phyloP scores from a whole-genome alignment of 2,113 vertebrate genomes.

The Prionailurus viverrinus region DNA sequence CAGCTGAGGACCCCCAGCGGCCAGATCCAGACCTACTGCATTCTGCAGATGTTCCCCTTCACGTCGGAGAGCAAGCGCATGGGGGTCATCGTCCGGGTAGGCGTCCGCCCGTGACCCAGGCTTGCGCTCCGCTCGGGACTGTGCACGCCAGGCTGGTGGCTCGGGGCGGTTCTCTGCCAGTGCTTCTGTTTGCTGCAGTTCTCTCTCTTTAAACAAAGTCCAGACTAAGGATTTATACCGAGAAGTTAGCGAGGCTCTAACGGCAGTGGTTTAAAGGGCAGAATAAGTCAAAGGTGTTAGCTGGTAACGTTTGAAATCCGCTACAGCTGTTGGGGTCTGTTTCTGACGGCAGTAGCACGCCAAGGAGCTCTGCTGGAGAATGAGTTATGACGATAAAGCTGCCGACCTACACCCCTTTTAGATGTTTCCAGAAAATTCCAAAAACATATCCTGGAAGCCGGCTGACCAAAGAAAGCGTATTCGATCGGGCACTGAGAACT shows the following conservation, averaged over 20 bases:
- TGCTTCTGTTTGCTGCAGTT: too few relatives aligned
- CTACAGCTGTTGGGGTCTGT: neutral
- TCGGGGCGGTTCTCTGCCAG: too few relatives aligned
- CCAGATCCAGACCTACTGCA: conserved; percentile 94
- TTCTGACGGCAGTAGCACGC: neutral
- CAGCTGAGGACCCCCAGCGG: conserved; percentile 96
- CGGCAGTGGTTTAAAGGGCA: neutral
- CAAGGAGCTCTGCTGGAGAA: neutral
- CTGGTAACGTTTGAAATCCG: neutral
- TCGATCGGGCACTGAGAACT: neutral
- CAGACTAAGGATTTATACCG: neutral
- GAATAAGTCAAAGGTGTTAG: neutral
- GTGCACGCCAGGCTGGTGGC: fast-evolving
- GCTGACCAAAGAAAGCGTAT: neutral
- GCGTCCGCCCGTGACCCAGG: neutral
- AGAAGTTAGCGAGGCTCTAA: neutral
- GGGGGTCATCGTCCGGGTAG: conserved; percentile 95
- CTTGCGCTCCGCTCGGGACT: fast-evolving
- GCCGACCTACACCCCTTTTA: neutral
- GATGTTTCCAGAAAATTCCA: neutral
- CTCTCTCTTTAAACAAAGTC: neutral
- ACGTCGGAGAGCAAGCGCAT: conserved; percentile 98
- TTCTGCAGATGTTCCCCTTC: conserved; percentile 93
- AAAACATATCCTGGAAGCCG: neutral
- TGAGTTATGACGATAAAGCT: neutral